phyloP scores from a whole-genome alignment of 2,888 invertebrate genomes.

The Diarsia dahlii region DNA sequence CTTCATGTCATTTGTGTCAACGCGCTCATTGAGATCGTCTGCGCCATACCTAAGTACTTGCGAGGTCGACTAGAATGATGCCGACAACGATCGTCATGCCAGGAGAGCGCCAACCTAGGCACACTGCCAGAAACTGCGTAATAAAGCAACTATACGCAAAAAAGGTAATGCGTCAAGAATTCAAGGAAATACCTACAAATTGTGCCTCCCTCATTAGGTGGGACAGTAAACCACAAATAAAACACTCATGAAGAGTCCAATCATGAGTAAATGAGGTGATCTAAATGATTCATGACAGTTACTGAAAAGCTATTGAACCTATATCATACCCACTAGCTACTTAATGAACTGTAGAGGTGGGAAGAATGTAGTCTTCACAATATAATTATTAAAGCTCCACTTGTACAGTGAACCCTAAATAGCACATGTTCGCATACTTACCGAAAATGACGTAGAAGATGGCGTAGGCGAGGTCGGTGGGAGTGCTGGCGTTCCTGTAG shows the following conservation, averaged over 20 bases:
- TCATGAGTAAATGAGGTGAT: background rate
- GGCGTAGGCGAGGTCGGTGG: conserved; percentile 93
- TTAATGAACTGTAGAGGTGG: background rate
- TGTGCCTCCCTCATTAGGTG: background rate
- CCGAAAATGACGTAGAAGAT: conserved; percentile 94
- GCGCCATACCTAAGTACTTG: conserved; percentile 7
- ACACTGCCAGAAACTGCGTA: conserved; percentile 26
- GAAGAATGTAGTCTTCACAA: background rate
- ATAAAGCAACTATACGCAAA: background rate
- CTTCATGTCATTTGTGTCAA: conserved; percentile 40
- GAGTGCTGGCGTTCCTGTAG: conserved; percentile 93
- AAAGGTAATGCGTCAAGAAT: background rate
- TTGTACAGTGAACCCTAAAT: background rate
- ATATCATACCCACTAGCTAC: background rate
- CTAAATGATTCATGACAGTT: background rate
- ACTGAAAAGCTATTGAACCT: background rate
- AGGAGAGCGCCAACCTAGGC: conserved; percentile 1
- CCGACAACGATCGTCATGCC: background rate
- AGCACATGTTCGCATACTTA: conserved; percentile 80
- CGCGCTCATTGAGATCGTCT: conserved; percentile 31
- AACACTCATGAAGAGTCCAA: background rate
- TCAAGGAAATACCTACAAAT: conserved; percentile 15
- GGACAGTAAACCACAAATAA: conserved; percentile 12
- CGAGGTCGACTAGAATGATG: conserved; percentile 8
- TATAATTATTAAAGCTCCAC: background rate